Base-by-base conservation (phyloP, 1,140 invertebrate genomes). In the Drosophila baimaii region DNA sequence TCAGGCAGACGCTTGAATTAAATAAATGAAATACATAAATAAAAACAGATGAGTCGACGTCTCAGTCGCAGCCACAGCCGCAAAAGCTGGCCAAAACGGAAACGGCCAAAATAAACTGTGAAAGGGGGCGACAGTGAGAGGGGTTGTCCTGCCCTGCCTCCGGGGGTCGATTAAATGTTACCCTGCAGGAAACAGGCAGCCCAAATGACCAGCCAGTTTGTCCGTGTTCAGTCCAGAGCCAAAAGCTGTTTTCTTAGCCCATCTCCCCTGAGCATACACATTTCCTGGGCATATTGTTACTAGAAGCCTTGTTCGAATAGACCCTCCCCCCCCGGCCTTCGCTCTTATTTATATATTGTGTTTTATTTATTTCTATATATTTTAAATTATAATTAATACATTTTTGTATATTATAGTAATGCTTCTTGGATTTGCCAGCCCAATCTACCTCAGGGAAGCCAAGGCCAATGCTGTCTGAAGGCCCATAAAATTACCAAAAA, bases 1-100 rank as follows among this genome's bases (percentile, higher is more conserved):
- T 56, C 68, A 29, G 69, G 56, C 78, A 85, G 82, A 76, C 82
- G 62, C 71, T 78, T 85, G 65, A 86, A 86, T 86, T 86, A 86
- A 86, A 86, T 86, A 88, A 86, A 88, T 86, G 75, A 86, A 86
- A 86, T 85, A 81, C 82, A 81, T 85, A 85, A 85, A 81, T 86
- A 86, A 57, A 70, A 71, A 72, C 79, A 82, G 79, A 82, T 82
- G 79, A 81, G 74, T 54, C 51, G 51, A 21, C 51, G 31, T 35
- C 49, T 51, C 73, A 64, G 66, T 64, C 46, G 72, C 37, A 51
- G 57, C 35, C 23, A 43, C 59, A 17, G 52, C 31, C 43, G 19
- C 61, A 66, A 47, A 58, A 55, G 49, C 29, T 70, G 65, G 65
- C 68, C 68, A 57, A 71, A 57, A 70, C n/a, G 63, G 41, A 71